Conservation (phyloP, 2,888 invertebrate species). For the Orthonevra nobilis region DNA sequence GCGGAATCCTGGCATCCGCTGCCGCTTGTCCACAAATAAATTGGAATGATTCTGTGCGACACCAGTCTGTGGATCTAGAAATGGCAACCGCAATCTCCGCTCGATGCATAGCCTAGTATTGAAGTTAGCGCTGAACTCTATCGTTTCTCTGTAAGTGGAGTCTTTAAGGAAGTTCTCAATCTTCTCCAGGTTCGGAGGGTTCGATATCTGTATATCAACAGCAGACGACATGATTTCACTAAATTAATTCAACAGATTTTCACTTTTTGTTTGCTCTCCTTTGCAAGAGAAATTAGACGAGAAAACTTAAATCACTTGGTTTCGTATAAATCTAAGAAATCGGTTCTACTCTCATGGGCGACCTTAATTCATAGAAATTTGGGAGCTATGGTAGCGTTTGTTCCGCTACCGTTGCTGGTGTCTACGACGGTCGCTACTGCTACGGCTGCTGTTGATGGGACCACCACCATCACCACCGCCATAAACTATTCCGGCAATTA, state of each 20-base stretch:
- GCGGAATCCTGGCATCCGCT: slow-evolving; percentile 93
- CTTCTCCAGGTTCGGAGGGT: slow-evolving; percentile 86
- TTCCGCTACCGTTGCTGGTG: slow-evolving; percentile 36
- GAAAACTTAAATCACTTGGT: slow-evolving; percentile 38
- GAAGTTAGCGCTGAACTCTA: slow-evolving; percentile 96
- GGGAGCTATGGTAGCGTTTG: slow-evolving; percentile 55
- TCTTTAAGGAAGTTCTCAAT: slow-evolving; percentile 93
- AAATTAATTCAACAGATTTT: slow-evolving; percentile 9
- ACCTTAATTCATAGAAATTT: slow-evolving; percentile 27
- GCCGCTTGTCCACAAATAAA: slow-evolving; percentile 92
- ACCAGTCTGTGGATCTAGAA: slow-evolving; percentile 97
- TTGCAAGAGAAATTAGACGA: no score
- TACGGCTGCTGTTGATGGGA: slow-evolving; percentile 47
- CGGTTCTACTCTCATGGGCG: no score
- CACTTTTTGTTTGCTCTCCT: slow-evolving; percentile 10
- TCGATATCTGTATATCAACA: slow-evolving; percentile 85
- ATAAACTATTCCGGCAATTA: slow-evolving; percentile 67
- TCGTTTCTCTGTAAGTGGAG: slow-evolving; percentile 92
- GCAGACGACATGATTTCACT: slow-evolving; percentile 81
- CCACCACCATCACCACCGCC: slow-evolving; percentile 68
- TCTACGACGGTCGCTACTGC: slow-evolving; percentile 42
- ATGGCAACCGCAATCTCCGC: slow-evolving; percentile 94
- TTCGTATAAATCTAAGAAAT: slow-evolving; percentile 17
- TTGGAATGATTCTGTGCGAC: slow-evolving; percentile 97
- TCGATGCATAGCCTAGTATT: slow-evolving; percentile 95